Evolutionary conservation across 1,140 invertebrate genomes (phyloP).

Genomic region (Drosophila neocordata): DNA sequence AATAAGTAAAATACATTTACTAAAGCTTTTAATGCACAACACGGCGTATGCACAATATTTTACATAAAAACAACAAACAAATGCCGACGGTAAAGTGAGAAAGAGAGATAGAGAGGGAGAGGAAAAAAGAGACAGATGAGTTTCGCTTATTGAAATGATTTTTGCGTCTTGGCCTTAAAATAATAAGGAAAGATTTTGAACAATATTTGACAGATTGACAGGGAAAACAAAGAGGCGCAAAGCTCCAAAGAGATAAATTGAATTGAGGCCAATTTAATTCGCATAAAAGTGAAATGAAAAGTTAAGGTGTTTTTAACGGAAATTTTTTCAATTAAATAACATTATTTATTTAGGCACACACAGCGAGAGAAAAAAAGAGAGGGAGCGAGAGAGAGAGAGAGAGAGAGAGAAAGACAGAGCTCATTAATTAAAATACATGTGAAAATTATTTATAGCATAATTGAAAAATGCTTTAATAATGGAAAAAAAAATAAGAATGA

Average conservation of each 20-base stretch:
- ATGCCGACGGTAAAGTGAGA: constrained; percentile 26
- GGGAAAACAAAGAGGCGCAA: constrained; percentile 12
- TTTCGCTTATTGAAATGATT: constrained; percentile 46
- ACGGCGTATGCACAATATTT: constrained; percentile 72
- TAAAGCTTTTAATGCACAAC: constrained; percentile 76
- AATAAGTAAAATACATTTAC: neutral
- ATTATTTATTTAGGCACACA: constrained; percentile 48
- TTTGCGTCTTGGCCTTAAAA: constrained; percentile 35
- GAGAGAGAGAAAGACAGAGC: neutral
- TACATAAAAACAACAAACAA: constrained; percentile 76
- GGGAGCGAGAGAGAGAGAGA: constrained; percentile 6
- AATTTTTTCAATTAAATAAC: constrained; percentile 40
- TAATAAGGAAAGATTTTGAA: constrained; percentile 23
- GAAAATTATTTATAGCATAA: constrained; percentile 61
- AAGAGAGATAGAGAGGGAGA: neutral
- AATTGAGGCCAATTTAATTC: constrained; percentile 26
- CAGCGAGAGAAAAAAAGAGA: no score
- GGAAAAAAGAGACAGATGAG: constrained; percentile 6
- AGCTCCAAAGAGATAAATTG: neutral
- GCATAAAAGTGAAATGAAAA: constrained; percentile 18
- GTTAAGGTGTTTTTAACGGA: constrained; percentile 8
- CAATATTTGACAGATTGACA: constrained; percentile 52
- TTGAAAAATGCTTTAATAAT: constrained; percentile 46
- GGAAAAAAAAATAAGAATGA: constrained; percentile 20
- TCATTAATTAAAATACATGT: constrained; percentile 57